These are phyloP conservation scores for Spialia ferax DNA, from an alignment of 2,888 invertebrate genomes.

Conservation along the genomic window DNA sequence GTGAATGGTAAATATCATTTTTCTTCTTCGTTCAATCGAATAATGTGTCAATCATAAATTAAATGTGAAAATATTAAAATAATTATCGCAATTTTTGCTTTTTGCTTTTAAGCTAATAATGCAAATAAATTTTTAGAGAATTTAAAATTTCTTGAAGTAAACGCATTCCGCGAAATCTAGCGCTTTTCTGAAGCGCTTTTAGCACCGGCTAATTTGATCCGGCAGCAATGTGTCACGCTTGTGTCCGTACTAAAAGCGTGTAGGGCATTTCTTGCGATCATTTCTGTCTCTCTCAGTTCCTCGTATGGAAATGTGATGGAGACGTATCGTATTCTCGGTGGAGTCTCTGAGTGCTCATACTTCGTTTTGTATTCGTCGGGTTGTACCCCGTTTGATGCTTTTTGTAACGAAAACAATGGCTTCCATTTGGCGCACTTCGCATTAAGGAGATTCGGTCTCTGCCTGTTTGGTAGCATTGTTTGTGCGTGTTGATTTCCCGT, in stretches of 20 bases:
- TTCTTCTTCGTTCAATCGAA: too few species aligned
- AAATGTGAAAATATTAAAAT: too few species aligned
- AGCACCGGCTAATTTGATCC: too few species aligned
- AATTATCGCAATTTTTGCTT: too few species aligned
- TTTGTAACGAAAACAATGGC: constrained; percentile 55
- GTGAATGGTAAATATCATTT: too few species aligned
- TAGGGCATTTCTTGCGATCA: neutral
- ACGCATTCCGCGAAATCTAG: too few species aligned
- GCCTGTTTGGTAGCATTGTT: constrained; percentile 56
- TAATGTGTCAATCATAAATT: too few species aligned
- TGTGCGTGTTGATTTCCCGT: constrained; percentile 47
- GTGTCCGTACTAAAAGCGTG: neutral
- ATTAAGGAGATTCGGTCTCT: constrained; percentile 59
- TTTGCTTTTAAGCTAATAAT: too few species aligned
- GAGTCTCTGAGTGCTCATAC: constrained; percentile 68
- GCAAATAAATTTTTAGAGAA: too few species aligned
- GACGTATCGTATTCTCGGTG: constrained; percentile 75
- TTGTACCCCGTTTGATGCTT: constrained; percentile 32
- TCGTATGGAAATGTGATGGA: constrained; percentile 81
- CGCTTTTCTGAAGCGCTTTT: too few species aligned
- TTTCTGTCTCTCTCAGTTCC: neutral
- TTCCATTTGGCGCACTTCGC: constrained; percentile 69
- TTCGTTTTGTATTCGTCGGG: constrained; percentile 63
- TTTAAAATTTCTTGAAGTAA: too few species aligned
- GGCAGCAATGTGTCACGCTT: neutral